These are phyloP conservation scores for Molothrus ater DNA, from an alignment of 2,797 vertebrate species.

Conservation along the genomic window DNA sequence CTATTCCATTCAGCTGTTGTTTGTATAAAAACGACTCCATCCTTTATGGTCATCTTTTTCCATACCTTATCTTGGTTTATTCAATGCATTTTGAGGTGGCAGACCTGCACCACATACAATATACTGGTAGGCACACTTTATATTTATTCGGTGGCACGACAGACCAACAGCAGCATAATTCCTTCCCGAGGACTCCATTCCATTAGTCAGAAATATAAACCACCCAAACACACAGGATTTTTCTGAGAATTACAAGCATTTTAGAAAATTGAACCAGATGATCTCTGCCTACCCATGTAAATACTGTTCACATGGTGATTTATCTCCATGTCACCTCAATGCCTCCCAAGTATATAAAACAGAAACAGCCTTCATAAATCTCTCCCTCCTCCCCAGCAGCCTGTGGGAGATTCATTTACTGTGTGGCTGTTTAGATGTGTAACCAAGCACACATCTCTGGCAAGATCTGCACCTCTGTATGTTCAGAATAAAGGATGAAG, in stretches of 20 bases:
- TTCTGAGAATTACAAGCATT: conserved; percentile 16
- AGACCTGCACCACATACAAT: background rate
- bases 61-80: background rate
- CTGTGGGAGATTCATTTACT: conserved; percentile 30
- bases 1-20: conserved; percentile 18
- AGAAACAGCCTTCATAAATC: conserved; percentile 50
- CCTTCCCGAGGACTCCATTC: background rate
- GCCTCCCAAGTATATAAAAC: conserved; percentile 48
- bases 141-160: background rate
- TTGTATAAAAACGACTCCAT: background rate
- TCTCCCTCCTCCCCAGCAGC: conserved; percentile 12
- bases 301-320: conserved; percentile 15
- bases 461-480: background rate
- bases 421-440: background rate
- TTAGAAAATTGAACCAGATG: conserved; percentile 41
- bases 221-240: conserved; percentile 3
- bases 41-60: background rate
- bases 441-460: background rate
- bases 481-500: background rate
- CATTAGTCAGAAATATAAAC: conserved; percentile 29
- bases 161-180: background rate
- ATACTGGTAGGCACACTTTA: background rate
- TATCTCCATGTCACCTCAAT: conserved; percentile 45
- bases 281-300: conserved; percentile 47
- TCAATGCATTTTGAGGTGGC: background rate